Base-by-base conservation (phyloP, 2,797 vertebrate genomes). In the Clarias pachynema region DNA sequence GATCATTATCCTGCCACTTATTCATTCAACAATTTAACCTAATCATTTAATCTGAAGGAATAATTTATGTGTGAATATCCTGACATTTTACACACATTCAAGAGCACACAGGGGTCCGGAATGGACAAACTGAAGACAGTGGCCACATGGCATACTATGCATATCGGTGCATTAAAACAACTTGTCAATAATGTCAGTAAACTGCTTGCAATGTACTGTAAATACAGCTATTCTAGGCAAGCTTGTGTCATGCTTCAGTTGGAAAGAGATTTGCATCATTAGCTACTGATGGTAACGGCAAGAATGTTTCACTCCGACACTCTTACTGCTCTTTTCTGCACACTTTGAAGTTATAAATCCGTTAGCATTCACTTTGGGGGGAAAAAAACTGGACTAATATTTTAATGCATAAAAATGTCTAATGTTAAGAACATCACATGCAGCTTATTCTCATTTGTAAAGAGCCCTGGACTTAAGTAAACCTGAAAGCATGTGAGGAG, bases 261-360 rank as follows among this genome's bases (percentile, higher is more conserved):
- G 1, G 8, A 77, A 57, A 24, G 56, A 59, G 53, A 34, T 9
- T 29, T 22, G 12, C 10, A 60, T 78, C 34, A 78, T 22, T 34
- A 60, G 56, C 29, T 78, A 60, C 26, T 59, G 20, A 14, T 37
- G 16, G 31, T 31, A 57, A 75, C 2, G 18, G 26, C 24, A 49
- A 73, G 24, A 57, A 75, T 57, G 73, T 57, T n/a, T 77, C 18
- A 18, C 26, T 77, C 20, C 34, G 29, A 78, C 56, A 57, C 7
- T 6, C 15, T 34, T 29, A 56, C 20, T 37, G 56, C 56, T 34
- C 49, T 31, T 75, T 75, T 75, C 49, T 56, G 49, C 18, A 75
- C 20, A 59, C 29, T 77, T 31, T 77, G 74, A 77, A 77, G 53
- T 59, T 60, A 78, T 29, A 78, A 59, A 37, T 57, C 16, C 9